Evolutionary conservation across 2,888 invertebrate genomes (phyloP), one percentile per base, ranked within the genome.

Genomic region (Rhagium mordax): DNA sequence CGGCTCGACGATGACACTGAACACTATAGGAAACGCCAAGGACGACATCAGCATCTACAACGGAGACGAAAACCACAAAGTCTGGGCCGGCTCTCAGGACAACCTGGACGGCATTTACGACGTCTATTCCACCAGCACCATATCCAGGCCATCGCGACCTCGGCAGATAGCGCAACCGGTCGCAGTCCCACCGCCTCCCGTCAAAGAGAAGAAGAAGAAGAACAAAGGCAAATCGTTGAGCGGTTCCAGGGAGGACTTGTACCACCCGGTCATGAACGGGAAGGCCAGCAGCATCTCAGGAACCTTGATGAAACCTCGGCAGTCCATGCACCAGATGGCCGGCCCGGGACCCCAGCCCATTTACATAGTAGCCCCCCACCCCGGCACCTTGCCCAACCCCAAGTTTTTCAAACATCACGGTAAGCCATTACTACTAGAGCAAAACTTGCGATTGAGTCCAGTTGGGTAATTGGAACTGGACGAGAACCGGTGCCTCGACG

Each of bases 61-160:
- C 84, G 96, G 96, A 0, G 96, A 97, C 84, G 96, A 96, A 87
- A 97, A 97, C 86, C 97, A 97, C 87, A 97, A 97, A 87, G 85
- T 97, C 49, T 97, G 97, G 97, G 94, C 95, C 1, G 95, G 95
- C 7, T 92, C 93, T 24, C 91, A 92, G 29, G 95, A 95, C 85
- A 92, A 94, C 70, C 89, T 95, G 33, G 94, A 94, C 76, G 92
- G 89, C 20, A 89, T 91, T 74, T 95, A 95, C 83, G 95, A 95
- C 79, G 90, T 93, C 33, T 92, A 91, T 75, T 90, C 90, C 62
- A 89, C 86, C 10, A 90, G 93, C 82, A 90, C 91, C 78, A 82
- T 91, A 72, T 90, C 93, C 15, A 89, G 93, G 60, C 93, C 93
- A 20, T 90, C 93, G 27, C 90, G 96, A 57, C 96, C 96, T 0